These are phyloP conservation scores for Heliconius charithonia DNA, from an alignment of 2,888 invertebrate species.

Conservation along the genomic window DNA sequence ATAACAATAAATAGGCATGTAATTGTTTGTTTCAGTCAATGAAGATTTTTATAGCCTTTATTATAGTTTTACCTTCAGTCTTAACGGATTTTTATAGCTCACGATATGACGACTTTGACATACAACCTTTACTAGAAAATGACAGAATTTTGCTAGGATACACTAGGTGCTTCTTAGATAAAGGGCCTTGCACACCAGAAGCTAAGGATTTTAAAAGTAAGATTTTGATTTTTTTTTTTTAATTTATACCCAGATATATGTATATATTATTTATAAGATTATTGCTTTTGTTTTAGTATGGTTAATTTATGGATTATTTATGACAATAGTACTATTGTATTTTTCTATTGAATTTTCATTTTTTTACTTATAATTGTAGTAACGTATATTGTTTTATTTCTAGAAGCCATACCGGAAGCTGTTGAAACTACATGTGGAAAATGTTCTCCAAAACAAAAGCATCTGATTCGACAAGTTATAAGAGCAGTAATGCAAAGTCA, in stretches of 20 bases:
- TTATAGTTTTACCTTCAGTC: conserved; percentile 51
- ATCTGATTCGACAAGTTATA: conserved; percentile 84
- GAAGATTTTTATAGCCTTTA: conserved; percentile 52
- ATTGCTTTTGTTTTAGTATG: too few relatives aligned
- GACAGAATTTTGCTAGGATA: conserved; percentile 87
- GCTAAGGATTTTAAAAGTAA: conserved; percentile 89
- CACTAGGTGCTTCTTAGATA: conserved; percentile 87
- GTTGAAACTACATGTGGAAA: conserved; percentile 86
- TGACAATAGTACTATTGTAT: too few relatives aligned
- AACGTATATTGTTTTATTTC: neutral
- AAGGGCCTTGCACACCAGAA: conserved; percentile 88
- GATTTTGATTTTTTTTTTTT: conserved; percentile 45
- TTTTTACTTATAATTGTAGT: too few relatives aligned
- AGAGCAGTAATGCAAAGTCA: conserved; percentile 86
- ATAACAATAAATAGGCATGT: neutral
- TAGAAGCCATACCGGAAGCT: conserved; percentile 88
- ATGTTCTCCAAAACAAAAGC: conserved; percentile 86
- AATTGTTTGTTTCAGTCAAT: conserved; percentile 45
- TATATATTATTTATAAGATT: too few relatives aligned
- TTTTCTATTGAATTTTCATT: too few relatives aligned
- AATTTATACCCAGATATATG: too few relatives aligned
- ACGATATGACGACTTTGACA: conserved; percentile 88
- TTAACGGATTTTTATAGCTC: conserved; percentile 83
- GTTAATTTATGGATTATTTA: too few relatives aligned
- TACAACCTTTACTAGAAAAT: conserved; percentile 87